phyloP scores from a whole-genome alignment of 2,113 vertebrate genomes.

The Quiscalus mexicanus region DNA sequence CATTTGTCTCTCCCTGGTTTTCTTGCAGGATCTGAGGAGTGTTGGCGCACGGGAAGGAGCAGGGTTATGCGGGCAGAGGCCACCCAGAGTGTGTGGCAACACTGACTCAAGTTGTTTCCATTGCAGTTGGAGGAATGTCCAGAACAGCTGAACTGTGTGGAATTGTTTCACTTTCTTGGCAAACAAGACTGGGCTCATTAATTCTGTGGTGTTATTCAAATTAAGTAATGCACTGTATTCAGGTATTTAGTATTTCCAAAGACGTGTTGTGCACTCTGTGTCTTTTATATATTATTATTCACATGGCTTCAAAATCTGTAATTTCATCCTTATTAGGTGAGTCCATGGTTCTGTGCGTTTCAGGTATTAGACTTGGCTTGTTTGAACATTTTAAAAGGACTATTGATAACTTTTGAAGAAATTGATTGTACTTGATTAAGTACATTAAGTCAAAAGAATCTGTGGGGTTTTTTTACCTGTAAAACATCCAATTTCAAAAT shows the following conservation, averaged over 20 bases:
- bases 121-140: neutral
- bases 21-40: neutral
- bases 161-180: constrained; percentile 3
- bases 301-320: neutral
- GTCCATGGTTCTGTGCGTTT: neutral
- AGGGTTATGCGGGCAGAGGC: neutral
- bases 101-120: neutral
- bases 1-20: neutral
- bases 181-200: neutral
- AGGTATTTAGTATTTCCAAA: neutral
- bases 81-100: neutral
- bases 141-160: neutral
- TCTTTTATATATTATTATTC: neutral
- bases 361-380: neutral
- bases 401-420: neutral
- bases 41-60: neutral
- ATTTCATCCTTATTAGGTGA: neutral
- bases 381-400: neutral
- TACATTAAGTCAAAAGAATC: neutral
- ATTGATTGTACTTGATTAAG: neutral
- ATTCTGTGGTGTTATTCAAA: neutral
- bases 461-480: neutral
- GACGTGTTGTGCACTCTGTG: fast-evolving
- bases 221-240: neutral
- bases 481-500: neutral